Evolutionary conservation across 2,797 vertebrate genomes (phyloP).

Genomic region (Lophius americanus): DNA sequence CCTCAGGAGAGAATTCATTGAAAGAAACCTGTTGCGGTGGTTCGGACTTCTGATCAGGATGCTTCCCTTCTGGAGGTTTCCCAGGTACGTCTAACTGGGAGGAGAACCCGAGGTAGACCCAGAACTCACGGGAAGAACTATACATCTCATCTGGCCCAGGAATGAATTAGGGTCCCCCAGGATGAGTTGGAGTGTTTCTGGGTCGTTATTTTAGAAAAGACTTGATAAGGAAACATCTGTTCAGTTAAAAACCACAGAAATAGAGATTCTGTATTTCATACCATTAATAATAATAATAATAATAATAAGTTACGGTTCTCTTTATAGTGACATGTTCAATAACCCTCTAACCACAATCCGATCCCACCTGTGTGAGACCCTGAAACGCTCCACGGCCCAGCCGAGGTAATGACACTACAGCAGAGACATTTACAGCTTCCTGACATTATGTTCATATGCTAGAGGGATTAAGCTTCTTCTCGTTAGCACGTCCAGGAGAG

Average conservation of each 20-base stretch:
- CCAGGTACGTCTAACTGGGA: too few species aligned
- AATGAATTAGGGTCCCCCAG: too few species aligned
- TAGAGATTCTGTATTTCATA: too few species aligned
- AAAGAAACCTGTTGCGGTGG: too few species aligned
- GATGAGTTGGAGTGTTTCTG: neutral
- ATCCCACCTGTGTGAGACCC: constrained; percentile 42
- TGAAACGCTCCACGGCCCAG: constrained; percentile 28
- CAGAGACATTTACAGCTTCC: constrained; percentile 78
- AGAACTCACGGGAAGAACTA: too few species aligned
- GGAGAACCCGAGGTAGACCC: too few species aligned
- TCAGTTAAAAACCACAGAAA: neutral
- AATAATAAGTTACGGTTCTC: constrained; percentile 2
- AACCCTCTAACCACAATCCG: constrained; percentile 42
- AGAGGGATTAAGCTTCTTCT: constrained; percentile 38
- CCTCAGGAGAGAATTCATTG: too few species aligned
- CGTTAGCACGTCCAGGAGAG: constrained; percentile 54
- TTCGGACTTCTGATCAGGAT: too few species aligned
- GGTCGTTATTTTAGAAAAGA: neutral
- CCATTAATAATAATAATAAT: constrained; percentile 3
- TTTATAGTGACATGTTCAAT: constrained; percentile 46
- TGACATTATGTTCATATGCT: constrained; percentile 47
- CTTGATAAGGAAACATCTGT: neutral
- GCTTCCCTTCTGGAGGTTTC: too few species aligned
- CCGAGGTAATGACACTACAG: constrained; percentile 67
- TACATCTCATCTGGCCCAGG: too few species aligned